Base-by-base conservation (phyloP, 2,888 invertebrate species). In the Noctua comes region DNA sequence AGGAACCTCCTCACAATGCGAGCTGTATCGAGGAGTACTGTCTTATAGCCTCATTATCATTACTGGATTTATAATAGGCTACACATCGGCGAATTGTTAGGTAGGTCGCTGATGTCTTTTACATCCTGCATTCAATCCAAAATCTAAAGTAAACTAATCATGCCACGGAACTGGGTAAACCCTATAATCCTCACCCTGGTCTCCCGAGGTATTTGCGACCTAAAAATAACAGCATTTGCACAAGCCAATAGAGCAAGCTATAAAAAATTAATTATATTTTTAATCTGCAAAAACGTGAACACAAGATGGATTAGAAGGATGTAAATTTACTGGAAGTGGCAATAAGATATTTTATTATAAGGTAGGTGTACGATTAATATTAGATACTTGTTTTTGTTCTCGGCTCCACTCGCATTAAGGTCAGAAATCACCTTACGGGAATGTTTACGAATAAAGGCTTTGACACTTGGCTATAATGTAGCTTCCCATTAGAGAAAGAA, bases 201-300 rank as follows among this genome's bases (percentile, higher is more conserved):
- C 92, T 92, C 90, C 81, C 76, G 86, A 93, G 92, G 82, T 90
- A 89, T 92, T 93, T 91, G 91, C 90, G 82, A 90, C 91, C 91
- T 81, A 86, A 95, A 94, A 94, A 94, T 94, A 95, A 95, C 93
- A 94, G 93, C 93, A 95, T 94, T 95, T 94, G 91, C 92, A 89
- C 94, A 93, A 87, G 93, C 94, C 95, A 94, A 95, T 95, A 95
- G 93, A 94, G 93, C 89, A 91, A 92, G 94, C 93, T 93, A 95
- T 96, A 95, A 96, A 96, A 96, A 96, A 96, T 94, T 96, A 96
- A 96, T 96, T 95, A 96, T 94, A 94, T 96, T 96, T 96, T 96
- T 96, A 96, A 96, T 96, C 95, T 94, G 92, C 93, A 91, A 94
- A 94, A 95, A 95, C 92, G 95, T 92, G 93, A 92, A 91, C 93